These are phyloP conservation scores for Drosophila oshimai DNA, from an alignment of 1,140 invertebrate genomes.

Conservation along the genomic window DNA sequence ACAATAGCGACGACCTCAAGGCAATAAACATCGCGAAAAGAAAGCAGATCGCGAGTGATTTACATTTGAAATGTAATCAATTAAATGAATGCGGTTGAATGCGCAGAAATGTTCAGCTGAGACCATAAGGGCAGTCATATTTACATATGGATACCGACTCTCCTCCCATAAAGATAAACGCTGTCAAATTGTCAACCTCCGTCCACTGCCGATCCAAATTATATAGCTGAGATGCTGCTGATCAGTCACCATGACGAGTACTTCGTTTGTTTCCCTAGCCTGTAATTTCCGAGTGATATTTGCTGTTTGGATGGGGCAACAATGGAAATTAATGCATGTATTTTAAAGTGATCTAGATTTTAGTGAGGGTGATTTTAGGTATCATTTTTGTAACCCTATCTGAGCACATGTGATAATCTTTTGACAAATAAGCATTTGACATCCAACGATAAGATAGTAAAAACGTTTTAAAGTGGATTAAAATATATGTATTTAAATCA, in stretches of 20 bases:
- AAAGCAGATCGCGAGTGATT: constrained; percentile 6
- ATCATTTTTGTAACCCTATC: too few species aligned
- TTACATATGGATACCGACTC: too few species aligned
- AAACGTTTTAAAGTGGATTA: neutral
- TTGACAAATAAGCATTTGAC: too few species aligned
- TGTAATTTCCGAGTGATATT: constrained; percentile 4
- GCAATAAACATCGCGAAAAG: neutral
- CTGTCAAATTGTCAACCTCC: neutral
- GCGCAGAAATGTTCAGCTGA: neutral
- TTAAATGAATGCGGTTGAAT: constrained; percentile 3
- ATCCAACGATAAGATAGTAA: neutral
- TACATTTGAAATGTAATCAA: constrained; percentile 25
- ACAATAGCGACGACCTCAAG: neutral
- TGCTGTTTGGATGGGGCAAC: neutral
- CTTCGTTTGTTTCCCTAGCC: neutral
- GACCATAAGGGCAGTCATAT: too few species aligned
- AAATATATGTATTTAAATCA: too few species aligned
- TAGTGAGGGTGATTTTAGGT: neutral
- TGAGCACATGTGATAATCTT: neutral
- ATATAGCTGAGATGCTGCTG: constrained; percentile 11
- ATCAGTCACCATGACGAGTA: constrained; percentile 29
- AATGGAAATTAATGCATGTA: neutral
- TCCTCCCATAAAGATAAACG: neutral
- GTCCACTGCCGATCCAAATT: constrained; percentile 11
- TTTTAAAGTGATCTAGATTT: neutral